Conservation (phyloP, 2,797 vertebrate genomes). For the Thripadectes ignobilis region DNA sequence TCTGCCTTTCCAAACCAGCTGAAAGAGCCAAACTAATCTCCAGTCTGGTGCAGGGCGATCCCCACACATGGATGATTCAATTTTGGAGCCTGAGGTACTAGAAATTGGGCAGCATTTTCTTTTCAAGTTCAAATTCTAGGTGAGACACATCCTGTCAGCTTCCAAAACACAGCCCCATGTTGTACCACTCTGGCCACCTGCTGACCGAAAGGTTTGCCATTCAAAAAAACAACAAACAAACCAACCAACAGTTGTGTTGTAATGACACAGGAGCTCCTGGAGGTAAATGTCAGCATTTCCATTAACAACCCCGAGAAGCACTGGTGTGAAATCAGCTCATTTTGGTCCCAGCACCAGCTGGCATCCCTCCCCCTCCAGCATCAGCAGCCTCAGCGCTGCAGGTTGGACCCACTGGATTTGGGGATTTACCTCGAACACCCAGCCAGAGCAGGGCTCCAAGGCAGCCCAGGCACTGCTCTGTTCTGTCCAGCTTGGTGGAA, state of each 20-base stretch:
- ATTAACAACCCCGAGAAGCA: neutral
- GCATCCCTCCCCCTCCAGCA: neutral
- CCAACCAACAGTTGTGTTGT: neutral
- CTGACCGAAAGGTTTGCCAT: neutral
- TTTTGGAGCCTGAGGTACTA: neutral
- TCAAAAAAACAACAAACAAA: neutral
- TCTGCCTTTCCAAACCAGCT: neutral
- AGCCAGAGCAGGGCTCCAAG: neutral
- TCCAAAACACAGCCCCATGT: neutral
- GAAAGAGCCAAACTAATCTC: neutral
- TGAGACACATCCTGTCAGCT: neutral
- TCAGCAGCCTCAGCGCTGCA: neutral
- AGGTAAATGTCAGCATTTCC: neutral
- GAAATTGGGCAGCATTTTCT: neutral
- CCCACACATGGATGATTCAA: neutral
- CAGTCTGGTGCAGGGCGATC: neutral
- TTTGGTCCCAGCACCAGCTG: neutral
- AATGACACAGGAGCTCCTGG: neutral
- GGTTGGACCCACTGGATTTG: neutral
- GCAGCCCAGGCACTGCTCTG: neutral
- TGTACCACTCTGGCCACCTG: neutral
- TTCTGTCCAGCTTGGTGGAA: neutral
- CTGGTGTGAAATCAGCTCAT: neutral
- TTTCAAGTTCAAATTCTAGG: neutral
- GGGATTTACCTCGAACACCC: neutral